Percentiles rank a stretch among this genome's conserved stretches.
Evolutionary conservation across 2,113 vertebrate species (phyloP).

Genomic region (Theropithecus gelada): DNA sequence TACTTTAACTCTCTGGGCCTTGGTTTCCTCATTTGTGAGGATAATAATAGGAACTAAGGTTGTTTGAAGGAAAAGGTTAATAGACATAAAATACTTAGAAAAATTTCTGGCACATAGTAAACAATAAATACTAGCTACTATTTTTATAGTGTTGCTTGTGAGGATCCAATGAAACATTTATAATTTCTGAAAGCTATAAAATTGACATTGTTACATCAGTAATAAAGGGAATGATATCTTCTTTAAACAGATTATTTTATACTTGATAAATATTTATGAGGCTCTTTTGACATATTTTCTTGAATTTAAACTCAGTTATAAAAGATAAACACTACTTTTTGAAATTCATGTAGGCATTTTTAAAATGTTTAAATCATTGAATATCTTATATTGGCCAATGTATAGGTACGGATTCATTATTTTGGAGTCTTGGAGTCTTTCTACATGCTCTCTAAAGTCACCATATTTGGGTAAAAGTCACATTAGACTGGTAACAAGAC

Average conservation of each 20-base stretch:
- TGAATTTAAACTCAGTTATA: conserved; percentile 16
- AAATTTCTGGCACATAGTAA: background rate
- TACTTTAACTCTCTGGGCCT: background rate
- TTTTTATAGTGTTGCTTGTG: conserved; percentile 23
- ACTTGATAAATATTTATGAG: background rate
- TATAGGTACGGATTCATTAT: background rate
- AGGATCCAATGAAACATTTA: background rate
- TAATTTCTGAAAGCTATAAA: background rate
- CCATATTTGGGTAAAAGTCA: background rate
- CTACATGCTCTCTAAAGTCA: conserved; percentile 18
- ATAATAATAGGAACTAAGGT: background rate
- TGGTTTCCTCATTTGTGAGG: background rate
- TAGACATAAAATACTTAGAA: background rate
- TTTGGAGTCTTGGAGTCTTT: conserved; percentile 27
- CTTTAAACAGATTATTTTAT: background rate
- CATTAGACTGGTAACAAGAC: background rate
- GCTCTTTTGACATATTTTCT: background rate
- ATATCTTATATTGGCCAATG: background rate
- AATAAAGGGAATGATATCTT: background rate
- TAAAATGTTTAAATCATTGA: background rate
- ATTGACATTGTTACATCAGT: background rate
- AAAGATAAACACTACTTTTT: background rate
- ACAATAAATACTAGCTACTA: background rate
- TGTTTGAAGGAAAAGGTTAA: background rate
- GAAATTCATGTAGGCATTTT: background rate